Evolutionary conservation across 2,797 vertebrate genomes (phyloP).

Genomic region (Chelmon rostratus): DNA sequence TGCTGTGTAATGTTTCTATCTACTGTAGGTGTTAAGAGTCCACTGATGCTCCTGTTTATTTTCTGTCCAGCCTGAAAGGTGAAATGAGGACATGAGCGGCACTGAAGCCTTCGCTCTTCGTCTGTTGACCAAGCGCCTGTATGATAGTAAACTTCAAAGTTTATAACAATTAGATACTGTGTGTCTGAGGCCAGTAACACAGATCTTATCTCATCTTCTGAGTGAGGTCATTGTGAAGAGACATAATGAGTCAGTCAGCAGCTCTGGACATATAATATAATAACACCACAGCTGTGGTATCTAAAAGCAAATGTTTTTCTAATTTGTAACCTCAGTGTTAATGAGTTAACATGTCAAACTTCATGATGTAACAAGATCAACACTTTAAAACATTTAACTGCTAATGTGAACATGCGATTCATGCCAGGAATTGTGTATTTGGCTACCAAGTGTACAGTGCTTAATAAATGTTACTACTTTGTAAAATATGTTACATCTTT

Average conservation of each 20-base stretch:
- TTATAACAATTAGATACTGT: neutral
- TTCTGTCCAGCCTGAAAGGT: constrained; percentile 31
- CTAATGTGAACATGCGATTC: neutral
- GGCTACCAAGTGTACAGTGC: neutral
- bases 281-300: neutral
- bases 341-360: neutral
- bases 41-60: constrained; percentile 10
- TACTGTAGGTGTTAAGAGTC: constrained; percentile 23
- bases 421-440: neutral
- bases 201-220: constrained; percentile 24
- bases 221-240: constrained; percentile 33
- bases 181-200: constrained; percentile 5
- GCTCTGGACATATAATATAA: neutral
- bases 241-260: constrained; percentile 7
- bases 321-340: neutral
- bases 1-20: constrained; percentile 41
- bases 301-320: neutral
- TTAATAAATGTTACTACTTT: neutral
- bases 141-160: constrained; percentile 20
- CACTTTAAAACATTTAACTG: neutral
- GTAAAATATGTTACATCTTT: too few relatives aligned
- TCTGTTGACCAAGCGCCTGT: constrained; percentile 7
- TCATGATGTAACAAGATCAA: neutral
- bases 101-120: neutral
- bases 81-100: constrained; percentile 17